A percentile compares a stretch with the other conserved stretches of the same genome.
Evolutionary conservation across 2,888 invertebrate genomes (phyloP).

Genomic region (Drosophila prostipennis): DNA sequence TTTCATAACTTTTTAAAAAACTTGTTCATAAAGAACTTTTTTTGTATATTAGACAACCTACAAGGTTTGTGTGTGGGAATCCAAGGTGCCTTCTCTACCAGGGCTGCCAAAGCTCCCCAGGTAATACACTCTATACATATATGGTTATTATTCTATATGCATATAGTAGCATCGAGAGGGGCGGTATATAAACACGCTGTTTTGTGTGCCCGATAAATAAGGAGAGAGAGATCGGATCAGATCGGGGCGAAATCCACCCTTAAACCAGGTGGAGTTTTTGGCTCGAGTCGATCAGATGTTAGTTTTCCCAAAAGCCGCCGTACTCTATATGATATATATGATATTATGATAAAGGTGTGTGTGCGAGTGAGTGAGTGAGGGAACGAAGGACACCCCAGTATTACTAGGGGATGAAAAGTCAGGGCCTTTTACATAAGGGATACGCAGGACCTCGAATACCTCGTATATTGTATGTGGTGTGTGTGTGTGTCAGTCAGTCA

Average conservation of each 20-base stretch:
- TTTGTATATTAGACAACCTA: constrained; percentile 2
- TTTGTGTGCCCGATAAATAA: constrained; percentile 45
- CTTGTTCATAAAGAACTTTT: too few relatives aligned
- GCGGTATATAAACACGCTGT: constrained; percentile 69
- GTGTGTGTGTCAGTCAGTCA: constrained; percentile 70
- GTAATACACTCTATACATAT: background rate
- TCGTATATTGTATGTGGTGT: background rate
- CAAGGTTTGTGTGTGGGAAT: constrained; percentile 20
- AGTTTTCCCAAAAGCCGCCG: constrained; percentile 81
- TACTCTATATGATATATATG: constrained; percentile 43
- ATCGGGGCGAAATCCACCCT: constrained; percentile 66
- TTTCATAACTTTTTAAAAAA: too few relatives aligned
- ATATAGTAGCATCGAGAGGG: constrained; percentile 43
- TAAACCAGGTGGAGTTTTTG: constrained; percentile 41
- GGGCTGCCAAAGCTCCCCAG: constrained; percentile 61
- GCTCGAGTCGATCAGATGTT: constrained; percentile 81
- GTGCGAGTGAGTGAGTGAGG: constrained; percentile 37
- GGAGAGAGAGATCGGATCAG: constrained; percentile 22
- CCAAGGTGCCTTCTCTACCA: constrained; percentile 29
- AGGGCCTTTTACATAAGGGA: constrained; percentile 49
- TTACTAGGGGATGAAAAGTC: constrained; percentile 83
- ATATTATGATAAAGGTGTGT: constrained; percentile 6
- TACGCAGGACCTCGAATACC: constrained; percentile 52
- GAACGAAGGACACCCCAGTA: constrained; percentile 49
- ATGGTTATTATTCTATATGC: constrained; percentile 38